Evolutionary conservation across 1,140 invertebrate species (phyloP).

Genomic region (Drosophila arawakana): DNA sequence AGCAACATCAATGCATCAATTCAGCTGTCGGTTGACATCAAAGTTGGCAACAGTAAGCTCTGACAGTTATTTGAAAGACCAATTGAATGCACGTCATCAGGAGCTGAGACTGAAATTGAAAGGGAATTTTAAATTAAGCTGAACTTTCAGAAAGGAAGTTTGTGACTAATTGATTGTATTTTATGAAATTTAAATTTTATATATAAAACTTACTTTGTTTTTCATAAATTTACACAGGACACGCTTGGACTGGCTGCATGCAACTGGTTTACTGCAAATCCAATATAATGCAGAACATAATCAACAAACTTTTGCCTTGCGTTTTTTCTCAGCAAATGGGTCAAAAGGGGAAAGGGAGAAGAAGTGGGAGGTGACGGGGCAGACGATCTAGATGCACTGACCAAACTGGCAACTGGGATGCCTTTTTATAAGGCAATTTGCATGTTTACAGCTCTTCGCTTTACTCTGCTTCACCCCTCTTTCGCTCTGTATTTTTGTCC

Average conservation of each 20-base stretch:
- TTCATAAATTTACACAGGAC: not conserved
- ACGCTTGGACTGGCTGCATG: constrained; percentile 2
- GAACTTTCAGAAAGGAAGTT: not conserved
- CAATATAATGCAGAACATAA: constrained; percentile 34
- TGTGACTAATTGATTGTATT: not conserved
- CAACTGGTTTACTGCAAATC: constrained; percentile 29
- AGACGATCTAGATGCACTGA: constrained; percentile 1
- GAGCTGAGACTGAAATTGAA: not conserved
- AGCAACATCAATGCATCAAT: not conserved
- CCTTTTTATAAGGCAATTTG: constrained; percentile 63
- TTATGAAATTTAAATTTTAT: not conserved
- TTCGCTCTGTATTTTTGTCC: not conserved
- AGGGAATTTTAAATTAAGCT: not conserved
- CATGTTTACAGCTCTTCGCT: constrained; percentile 38
- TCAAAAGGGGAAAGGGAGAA: not conserved
- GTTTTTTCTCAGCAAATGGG: constrained; percentile 12
- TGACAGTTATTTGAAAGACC: constrained; percentile 6
- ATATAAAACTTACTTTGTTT: not conserved
- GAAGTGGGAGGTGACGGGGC: not conserved
- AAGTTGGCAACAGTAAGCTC: constrained; percentile 10
- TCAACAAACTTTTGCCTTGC: constrained; percentile 22
- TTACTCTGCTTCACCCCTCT: not conserved
- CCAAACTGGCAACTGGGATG: constrained; percentile 35
- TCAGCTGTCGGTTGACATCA: not conserved
- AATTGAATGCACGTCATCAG: constrained; percentile 16